Evolutionary conservation across 2,797 vertebrate genomes (phyloP).

Genomic region (Apodemus agrarius): DNA sequence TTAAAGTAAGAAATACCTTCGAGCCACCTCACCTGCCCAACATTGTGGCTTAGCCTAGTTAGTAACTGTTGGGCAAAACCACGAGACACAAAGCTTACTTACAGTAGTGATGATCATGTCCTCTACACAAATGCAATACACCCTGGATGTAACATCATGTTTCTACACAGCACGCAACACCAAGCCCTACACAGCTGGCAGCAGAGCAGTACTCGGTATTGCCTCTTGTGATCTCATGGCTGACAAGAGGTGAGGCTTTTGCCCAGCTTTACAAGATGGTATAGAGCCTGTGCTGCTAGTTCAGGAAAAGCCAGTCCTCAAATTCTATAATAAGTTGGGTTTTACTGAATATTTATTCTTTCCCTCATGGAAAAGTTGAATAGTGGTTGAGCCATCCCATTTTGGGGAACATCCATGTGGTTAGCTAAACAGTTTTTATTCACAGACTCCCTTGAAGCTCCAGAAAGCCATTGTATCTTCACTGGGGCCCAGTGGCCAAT

Average conservation of each 20-base stretch:
- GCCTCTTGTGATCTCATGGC: neutral
- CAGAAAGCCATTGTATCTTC: too few relatives aligned
- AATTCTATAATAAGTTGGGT: neutral
- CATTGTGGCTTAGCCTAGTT: neutral
- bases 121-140: neutral
- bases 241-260: neutral
- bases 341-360: neutral
- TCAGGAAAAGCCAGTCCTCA: neutral
- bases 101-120: neutral
- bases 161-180: neutral
- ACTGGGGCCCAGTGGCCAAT: neutral
- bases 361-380: neutral
- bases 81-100: neutral
- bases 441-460: neutral
- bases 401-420: neutral
- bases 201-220: neutral
- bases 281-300: neutral
- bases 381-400: neutral
- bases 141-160: neutral
- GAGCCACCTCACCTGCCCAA: neutral
- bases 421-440: neutral
- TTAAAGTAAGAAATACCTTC: neutral
- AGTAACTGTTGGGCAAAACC: neutral
- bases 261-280: neutral
- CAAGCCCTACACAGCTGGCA: neutral